These are phyloP conservation scores for Scaptomyza reducta DNA, from an alignment of 2,888 invertebrate genomes.

Conservation along the genomic window DNA sequence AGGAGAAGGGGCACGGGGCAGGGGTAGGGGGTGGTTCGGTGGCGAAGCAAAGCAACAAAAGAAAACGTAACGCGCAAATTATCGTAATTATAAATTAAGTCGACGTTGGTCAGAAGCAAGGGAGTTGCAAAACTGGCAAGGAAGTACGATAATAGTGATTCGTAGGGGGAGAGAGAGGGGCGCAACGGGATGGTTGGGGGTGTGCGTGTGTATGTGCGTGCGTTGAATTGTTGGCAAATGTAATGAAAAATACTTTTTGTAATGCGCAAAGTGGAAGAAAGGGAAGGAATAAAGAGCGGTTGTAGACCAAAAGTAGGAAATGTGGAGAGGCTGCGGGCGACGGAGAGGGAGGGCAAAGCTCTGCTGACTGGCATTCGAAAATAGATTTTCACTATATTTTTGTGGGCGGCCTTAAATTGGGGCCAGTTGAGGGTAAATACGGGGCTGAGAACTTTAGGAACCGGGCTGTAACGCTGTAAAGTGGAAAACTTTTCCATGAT, in stretches of 20 bases:
- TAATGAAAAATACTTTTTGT: conserved; percentile 74
- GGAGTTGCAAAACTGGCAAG: conserved; percentile 34
- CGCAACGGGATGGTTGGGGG: neutral
- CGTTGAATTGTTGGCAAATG: conserved; percentile 71
- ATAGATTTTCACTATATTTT: conserved; percentile 70
- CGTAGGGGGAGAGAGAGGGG: neutral
- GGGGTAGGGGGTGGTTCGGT: neutral
- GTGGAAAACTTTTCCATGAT: conserved; percentile 70
- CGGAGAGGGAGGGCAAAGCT: neutral
- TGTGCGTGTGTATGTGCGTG: conserved; percentile 21
- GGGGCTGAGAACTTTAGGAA: neutral
- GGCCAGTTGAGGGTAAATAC: neutral
- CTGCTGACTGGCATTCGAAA: conserved; percentile 71
- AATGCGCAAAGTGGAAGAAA: conserved; percentile 37
- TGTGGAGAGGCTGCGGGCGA: neutral
- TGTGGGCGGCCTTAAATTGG: conserved; percentile 28
- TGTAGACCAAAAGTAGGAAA: too few species aligned
- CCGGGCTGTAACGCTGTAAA: conserved; percentile 52
- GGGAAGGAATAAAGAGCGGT: neutral
- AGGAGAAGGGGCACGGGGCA: too few species aligned
- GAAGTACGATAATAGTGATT: neutral
- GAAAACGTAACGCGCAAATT: conserved; percentile 79
- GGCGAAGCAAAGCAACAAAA: conserved; percentile 63
- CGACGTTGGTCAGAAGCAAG: conserved; percentile 65
- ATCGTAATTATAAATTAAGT: conserved; percentile 79